Evolutionary conservation across 2,113 vertebrate species (phyloP).

Genomic region (Pachypanchax playfairii): DNA sequence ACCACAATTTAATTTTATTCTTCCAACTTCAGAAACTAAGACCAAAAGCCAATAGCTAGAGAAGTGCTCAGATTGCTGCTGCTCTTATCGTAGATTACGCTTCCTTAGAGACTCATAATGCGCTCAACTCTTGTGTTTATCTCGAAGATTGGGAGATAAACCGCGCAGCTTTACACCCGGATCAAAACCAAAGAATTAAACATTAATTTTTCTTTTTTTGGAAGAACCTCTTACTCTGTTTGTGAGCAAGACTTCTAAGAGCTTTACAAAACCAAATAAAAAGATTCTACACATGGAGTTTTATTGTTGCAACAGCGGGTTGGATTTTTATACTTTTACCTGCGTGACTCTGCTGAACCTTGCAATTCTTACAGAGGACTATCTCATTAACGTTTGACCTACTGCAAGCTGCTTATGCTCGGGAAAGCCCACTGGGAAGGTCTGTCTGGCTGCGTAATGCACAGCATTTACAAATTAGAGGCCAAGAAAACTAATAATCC

Average conservation of each 20-base stretch:
- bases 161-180: constrained; percentile 44
- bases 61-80: constrained; percentile 39
- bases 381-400: constrained; percentile 64
- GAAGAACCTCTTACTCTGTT: constrained; percentile 26
- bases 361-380: constrained; percentile 29
- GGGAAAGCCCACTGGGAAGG: constrained; percentile 29
- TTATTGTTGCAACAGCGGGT: background rate
- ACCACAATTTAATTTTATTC: constrained; percentile 20
- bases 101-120: constrained; percentile 62
- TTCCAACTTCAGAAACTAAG: constrained; percentile 13
- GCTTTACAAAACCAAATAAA: constrained; percentile 2
- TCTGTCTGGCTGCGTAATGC: constrained; percentile 37
- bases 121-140: constrained; percentile 50
- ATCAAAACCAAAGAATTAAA: constrained; percentile 51
- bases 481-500: constrained; percentile 45
- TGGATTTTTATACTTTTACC: constrained; percentile 2
- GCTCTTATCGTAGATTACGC: constrained; percentile 58
- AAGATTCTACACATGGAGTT: background rate
- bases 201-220: constrained; percentile 18
- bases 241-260: constrained; percentile 21
- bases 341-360: background rate
- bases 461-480: constrained; percentile 65
- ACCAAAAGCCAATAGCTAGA: constrained; percentile 18
- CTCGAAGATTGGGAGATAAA: constrained; percentile 62
- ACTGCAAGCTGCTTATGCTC: constrained; percentile 42